Base-by-base conservation (phyloP, 2,113 vertebrate genomes). In the Campylorhamphus procurvoides region DNA sequence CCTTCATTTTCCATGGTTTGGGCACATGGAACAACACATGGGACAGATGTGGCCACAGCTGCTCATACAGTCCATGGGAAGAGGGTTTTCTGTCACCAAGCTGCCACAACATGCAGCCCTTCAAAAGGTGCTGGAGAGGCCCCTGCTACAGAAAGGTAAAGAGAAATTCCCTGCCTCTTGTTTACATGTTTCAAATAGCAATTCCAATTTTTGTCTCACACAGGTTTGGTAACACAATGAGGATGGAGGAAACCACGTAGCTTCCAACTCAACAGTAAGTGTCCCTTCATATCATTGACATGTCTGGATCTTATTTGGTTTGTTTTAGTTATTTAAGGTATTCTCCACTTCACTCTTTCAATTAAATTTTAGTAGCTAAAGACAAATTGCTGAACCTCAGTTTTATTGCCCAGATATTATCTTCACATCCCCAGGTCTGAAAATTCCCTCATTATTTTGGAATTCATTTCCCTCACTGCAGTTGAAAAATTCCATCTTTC, bases 391-490 rank as follows among this genome's bases (percentile, higher is more conserved):
- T 77, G 59, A 90, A 71, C 68, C 80, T 90, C 79, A 72, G 22
- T 77, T 92, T 90, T 91, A 91, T 64, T 71, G 85, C 22, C 17
- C 53, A 94, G 87, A 82, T 89, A 69, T 47, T 89, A 93, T 89
- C 78, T 91, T 79, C 28, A 12, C 75, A 83, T 73, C 84, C 87
- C 25, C 19, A 1, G 42, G 71, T 66, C 37, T 63, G 60, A 63
- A 63, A 63, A 42, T 31, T 42, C 60, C 17, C 60, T 42, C 28
- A 29, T 63, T 42, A 63, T 63, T 29, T 29, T 14, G 28, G 23
- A 63, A 63, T 80, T 94, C 9, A 6, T 42, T 82, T 66, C 53
- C 16, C 15, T 73, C 50, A n/a, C 10, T 80, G 53, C 37, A 76
- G 24, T 4, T 76, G 47, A 59, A 83, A 75, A 50, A 87, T 6